phyloP scores from a whole-genome alignment of 2,888 invertebrate species.

The Ornithoptera alexandrae region DNA sequence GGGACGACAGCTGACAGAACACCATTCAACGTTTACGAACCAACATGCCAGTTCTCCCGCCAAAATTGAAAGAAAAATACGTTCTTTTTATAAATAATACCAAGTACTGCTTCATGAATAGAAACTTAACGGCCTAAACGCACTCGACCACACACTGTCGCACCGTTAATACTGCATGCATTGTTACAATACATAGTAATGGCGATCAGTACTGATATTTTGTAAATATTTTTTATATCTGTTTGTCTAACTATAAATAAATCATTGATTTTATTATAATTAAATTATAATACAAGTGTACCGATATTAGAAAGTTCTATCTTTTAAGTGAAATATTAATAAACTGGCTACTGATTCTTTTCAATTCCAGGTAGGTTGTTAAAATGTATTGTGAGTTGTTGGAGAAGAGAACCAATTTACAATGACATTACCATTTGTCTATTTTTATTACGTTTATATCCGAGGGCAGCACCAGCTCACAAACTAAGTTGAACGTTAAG shows the following conservation, averaged over 20 bases:
- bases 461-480: constrained; percentile 22
- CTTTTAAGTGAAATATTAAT: constrained; percentile 3
- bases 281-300: constrained; percentile 11
- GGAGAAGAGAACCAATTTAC: constrained; percentile 23
- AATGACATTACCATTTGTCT: constrained; percentile 28
- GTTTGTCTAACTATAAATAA: constrained; percentile 8
- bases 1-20: constrained; percentile 70
- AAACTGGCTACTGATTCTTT: constrained; percentile 24
- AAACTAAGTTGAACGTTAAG: not conserved
- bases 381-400: constrained; percentile 24
- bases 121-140: constrained; percentile 9
- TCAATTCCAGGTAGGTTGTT: constrained; percentile 19
- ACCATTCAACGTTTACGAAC: constrained; percentile 55
- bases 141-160: constrained; percentile 14
- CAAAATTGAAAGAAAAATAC: constrained; percentile 64
- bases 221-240: constrained; percentile 23
- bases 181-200: constrained; percentile 38
- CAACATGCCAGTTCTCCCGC: constrained; percentile 70
- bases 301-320: not conserved
- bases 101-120: constrained; percentile 1
- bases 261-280: constrained; percentile 18
- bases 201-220: constrained; percentile 35
- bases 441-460: constrained; percentile 27
- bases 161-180: constrained; percentile 42
- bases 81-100: constrained; percentile 51